A percentile compares a stretch with the other conserved stretches of the same genome.
Conservation (phyloP, 1,140 invertebrate genomes). For the Formica exsecta region DNA sequence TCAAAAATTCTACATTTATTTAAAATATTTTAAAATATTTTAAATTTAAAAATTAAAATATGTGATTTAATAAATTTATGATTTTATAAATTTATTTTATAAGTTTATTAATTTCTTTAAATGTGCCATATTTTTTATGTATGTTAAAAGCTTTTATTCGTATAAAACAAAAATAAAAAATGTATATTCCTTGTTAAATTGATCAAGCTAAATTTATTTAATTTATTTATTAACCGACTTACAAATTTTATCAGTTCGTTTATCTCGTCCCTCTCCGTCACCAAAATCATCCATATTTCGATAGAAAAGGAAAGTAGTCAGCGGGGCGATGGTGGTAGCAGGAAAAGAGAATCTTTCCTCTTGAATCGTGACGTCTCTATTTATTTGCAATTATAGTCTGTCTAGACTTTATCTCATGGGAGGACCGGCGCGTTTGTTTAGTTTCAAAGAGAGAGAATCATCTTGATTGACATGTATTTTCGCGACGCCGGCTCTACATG, state of each 20-base stretch:
- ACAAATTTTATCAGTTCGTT: neutral
- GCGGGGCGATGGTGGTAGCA: neutral
- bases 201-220: slow-evolving; percentile 6
- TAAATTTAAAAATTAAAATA: neutral
- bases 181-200: neutral
- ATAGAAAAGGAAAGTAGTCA: slow-evolving; percentile 23
- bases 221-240: slow-evolving; percentile 3
- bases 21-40: neutral
- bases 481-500: slow-evolving; percentile 28
- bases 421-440: slow-evolving; percentile 61
- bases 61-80: neutral
- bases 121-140: neutral
- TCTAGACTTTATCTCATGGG: slow-evolving; percentile 62
- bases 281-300: slow-evolving; percentile 1
- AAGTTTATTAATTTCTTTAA: too few relatives aligned
- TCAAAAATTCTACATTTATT: neutral
- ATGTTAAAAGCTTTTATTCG: neutral
- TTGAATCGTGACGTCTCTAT: slow-evolving; percentile 49
- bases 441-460: slow-evolving; percentile 44
- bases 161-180: neutral
- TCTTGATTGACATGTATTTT: slow-evolving; percentile 70
- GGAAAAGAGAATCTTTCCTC: slow-evolving; percentile 13
- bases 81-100: too few relatives aligned
- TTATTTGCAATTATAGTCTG: slow-evolving; percentile 62
- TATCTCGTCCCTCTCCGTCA: neutral